phyloP scores from a whole-genome alignment of 2,888 invertebrate species.

The Ditula angustiorana region DNA sequence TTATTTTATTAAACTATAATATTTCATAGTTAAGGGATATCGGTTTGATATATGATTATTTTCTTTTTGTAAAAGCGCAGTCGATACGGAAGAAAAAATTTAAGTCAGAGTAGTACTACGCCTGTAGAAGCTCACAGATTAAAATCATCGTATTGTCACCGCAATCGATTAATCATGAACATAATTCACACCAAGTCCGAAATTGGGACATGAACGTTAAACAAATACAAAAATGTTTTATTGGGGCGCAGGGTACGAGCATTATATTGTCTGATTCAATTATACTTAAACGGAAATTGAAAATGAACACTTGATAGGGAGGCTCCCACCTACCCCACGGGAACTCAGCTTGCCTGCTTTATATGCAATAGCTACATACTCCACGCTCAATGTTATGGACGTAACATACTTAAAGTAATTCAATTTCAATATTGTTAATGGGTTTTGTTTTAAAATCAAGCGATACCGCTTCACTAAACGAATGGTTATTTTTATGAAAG shows the following conservation, averaged over 20 bases:
- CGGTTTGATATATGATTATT: too few species aligned
- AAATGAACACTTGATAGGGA: conserved; percentile 63
- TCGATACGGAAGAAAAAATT: too few species aligned
- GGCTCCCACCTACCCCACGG: conserved; percentile 48
- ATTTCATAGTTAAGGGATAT: too few species aligned
- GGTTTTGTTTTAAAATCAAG: conserved; percentile 1
- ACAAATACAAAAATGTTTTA: conserved; percentile 37
- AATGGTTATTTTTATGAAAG: too few species aligned
- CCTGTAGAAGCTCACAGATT: not conserved
- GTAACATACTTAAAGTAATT: conserved; percentile 6
- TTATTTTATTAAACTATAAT: too few species aligned
- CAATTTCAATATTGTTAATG: conserved; percentile 27
- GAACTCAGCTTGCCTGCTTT: conserved; percentile 42
- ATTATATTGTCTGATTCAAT: conserved; percentile 64
- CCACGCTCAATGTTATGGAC: conserved; percentile 9
- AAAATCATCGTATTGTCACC: not conserved
- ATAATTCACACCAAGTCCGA: conserved; percentile 15
- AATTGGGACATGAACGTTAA: conserved; percentile 23
- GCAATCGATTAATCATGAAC: conserved; percentile 11
- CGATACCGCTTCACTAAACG: too few species aligned
- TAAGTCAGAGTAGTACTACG: too few species aligned
- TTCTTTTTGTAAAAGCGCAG: too few species aligned
- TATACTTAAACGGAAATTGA: conserved; percentile 75
- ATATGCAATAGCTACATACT: conserved; percentile 8
- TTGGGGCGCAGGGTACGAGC: conserved; percentile 39